phyloP scores from a whole-genome alignment of 2,797 vertebrate genomes.

The Zenarchopterus dispar region DNA sequence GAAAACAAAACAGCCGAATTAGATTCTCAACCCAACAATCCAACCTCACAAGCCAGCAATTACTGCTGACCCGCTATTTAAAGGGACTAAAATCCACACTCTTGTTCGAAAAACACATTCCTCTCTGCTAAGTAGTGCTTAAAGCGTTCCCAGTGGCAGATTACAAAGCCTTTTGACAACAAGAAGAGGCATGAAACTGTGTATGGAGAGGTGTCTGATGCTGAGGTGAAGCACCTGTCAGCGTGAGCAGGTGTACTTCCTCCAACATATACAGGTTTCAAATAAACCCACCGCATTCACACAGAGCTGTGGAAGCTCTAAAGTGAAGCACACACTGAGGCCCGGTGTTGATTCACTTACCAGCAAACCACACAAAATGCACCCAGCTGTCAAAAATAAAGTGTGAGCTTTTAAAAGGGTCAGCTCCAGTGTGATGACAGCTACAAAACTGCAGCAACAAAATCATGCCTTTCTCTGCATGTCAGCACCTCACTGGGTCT shows the following conservation, averaged over 20 bases:
- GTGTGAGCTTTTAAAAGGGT: neutral
- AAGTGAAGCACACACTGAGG: slow-evolving; percentile 26
- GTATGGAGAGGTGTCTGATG: neutral
- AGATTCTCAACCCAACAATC: slow-evolving; percentile 35
- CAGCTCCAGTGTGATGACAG: neutral
- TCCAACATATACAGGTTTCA: slow-evolving; percentile 40
- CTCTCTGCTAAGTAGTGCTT: slow-evolving; percentile 2
- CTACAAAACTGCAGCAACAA: neutral
- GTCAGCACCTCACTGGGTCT: slow-evolving; percentile 11
- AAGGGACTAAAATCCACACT: slow-evolving; percentile 20
- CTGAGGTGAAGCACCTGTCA: slow-evolving; percentile 48
- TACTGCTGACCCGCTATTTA: slow-evolving; percentile 25
- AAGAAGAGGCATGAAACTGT: neutral
- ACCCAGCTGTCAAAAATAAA: neutral
- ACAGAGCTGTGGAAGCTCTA: slow-evolving; percentile 31
- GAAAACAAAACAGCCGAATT: slow-evolving; percentile 35
- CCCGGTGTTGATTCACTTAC: slow-evolving; percentile 35
- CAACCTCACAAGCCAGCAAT: slow-evolving; percentile 26
- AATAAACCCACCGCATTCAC: slow-evolving; percentile 41
- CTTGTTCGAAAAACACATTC: slow-evolving; percentile 25
- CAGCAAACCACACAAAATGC: neutral
- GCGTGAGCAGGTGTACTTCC: slow-evolving; percentile 59
- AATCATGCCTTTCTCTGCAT: neutral
- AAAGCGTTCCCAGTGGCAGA: slow-evolving; percentile 21
- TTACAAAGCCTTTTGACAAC: slow-evolving; percentile 24